phyloP scores from a whole-genome alignment of 1,140 invertebrate species.

The Drosophila dunni region DNA sequence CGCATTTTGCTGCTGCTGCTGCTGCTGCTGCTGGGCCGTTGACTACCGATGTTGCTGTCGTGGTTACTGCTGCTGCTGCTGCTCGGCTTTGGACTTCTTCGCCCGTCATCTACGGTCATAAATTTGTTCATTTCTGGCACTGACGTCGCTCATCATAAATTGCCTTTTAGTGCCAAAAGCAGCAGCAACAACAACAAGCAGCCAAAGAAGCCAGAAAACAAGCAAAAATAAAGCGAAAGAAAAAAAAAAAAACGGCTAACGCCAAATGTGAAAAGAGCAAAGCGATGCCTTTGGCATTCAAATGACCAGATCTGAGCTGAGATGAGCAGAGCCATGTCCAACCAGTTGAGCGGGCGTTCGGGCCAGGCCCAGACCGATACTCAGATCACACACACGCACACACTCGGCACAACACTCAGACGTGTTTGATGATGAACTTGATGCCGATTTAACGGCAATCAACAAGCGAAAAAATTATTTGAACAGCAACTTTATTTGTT shows the following conservation, averaged over 20 bases:
- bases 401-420: constrained; percentile 24
- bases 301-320: constrained; percentile 60
- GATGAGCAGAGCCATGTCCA: constrained; percentile 26
- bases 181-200: background rate
- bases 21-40: constrained; percentile 37
- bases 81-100: constrained; percentile 22
- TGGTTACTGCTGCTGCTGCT: constrained; percentile 32
- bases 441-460: constrained; percentile 60
- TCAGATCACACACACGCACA: background rate
- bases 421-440: constrained; percentile 80
- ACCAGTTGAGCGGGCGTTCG: constrained; percentile 49
- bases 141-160: constrained; percentile 76
- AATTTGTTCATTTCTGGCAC: constrained; percentile 64
- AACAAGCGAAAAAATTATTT: constrained; percentile 30
- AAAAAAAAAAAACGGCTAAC: constrained; percentile 27
- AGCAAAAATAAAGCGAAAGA: background rate
- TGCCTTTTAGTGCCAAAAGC: constrained; percentile 61
- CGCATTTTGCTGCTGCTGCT: constrained; percentile 32
- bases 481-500: constrained; percentile 20
- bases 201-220: too few species aligned
- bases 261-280: constrained; percentile 67
- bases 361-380: constrained; percentile 38
- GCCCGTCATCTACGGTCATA: constrained; percentile 50
- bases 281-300: constrained; percentile 80
- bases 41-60: constrained; percentile 31